Percentiles rank a stretch among this genome's conserved stretches.
Evolutionary conservation across 2,113 vertebrate genomes (phyloP).

Genomic region (Siniperca knerii): DNA sequence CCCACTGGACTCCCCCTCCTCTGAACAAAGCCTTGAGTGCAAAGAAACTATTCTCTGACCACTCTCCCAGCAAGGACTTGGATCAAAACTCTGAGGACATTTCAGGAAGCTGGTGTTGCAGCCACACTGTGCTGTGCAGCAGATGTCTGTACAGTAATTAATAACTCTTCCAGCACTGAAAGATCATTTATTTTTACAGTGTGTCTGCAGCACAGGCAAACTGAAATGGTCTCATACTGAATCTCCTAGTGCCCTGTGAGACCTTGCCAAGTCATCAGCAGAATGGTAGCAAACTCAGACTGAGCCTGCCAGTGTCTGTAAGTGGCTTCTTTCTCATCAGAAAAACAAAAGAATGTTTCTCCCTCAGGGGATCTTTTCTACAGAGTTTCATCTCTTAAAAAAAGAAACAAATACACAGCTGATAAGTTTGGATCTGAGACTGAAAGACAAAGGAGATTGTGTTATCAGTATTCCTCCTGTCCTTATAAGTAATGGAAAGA

Average conservation of each 20-base stretch:
- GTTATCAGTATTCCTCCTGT: slow-evolving; percentile 63
- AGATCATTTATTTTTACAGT: slow-evolving; percentile 43
- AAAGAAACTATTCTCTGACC: slow-evolving; percentile 89
- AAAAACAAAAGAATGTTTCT: slow-evolving; percentile 81
- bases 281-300: slow-evolving; percentile 84
- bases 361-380: slow-evolving; percentile 81
- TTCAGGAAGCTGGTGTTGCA: slow-evolving; percentile 51
- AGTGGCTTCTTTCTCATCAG: slow-evolving; percentile 73
- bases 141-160: slow-evolving; percentile 50
- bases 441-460: slow-evolving; percentile 51
- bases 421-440: slow-evolving; percentile 58
- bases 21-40: slow-evolving; percentile 83
- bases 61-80: slow-evolving; percentile 50
- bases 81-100: slow-evolving; percentile 58
- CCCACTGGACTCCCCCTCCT: slow-evolving; percentile 61
- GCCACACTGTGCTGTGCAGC: slow-evolving; percentile 39
- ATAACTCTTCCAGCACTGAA: slow-evolving; percentile 38
- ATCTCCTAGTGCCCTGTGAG: slow-evolving; percentile 73
- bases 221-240: slow-evolving; percentile 59
- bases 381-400: slow-evolving; percentile 67
- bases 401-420: slow-evolving; percentile 52
- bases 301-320: slow-evolving; percentile 76
- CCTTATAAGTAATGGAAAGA: slow-evolving; percentile 43
- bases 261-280: slow-evolving; percentile 84
- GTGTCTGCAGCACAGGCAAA: slow-evolving; percentile 57